A percentile compares a stretch with the other conserved stretches of the same genome.
Conservation (phyloP, 2,113 vertebrate species). For the Mobula hypostoma region DNA sequence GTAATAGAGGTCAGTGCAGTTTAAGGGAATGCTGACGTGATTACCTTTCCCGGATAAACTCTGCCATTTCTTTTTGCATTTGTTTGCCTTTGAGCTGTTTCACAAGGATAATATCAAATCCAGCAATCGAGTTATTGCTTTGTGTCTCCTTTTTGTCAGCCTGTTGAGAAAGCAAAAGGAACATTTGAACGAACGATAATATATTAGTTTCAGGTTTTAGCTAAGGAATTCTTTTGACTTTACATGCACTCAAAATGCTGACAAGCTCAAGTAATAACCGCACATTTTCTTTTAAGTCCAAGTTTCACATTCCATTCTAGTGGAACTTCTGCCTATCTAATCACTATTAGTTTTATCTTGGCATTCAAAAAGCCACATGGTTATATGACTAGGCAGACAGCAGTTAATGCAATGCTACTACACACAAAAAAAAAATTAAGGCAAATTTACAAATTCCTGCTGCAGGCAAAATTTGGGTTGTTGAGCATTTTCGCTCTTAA, state of each 20-base stretch:
- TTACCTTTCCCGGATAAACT: slow-evolving; percentile 92
- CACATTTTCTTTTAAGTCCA: not conserved
- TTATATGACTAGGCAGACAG: not conserved
- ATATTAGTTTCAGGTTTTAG: not conserved
- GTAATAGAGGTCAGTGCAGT: not conserved
- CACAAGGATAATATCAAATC: slow-evolving; percentile 91
- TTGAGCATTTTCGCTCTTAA: not conserved
- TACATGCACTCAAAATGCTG: not conserved
- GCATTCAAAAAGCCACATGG: too few relatives aligned
- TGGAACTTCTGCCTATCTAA: not conserved
- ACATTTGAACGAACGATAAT: not conserved
- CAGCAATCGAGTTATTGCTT: slow-evolving; percentile 73
- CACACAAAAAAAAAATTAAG: not conserved
- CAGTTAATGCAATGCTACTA: not conserved
- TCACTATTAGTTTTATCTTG: not conserved
- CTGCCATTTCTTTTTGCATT: slow-evolving; percentile 98
- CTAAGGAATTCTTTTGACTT: not conserved
- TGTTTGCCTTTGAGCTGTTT: slow-evolving; percentile 97
- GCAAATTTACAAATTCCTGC: not conserved
- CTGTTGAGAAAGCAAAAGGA: slow-evolving; percentile 53
- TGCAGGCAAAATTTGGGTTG: not conserved
- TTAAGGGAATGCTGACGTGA: not conserved
- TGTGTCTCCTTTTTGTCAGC: slow-evolving; percentile 86
- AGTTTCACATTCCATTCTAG: slow-evolving; percentile 16
- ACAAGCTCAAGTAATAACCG: not conserved